phyloP scores from a whole-genome alignment of 2,888 invertebrate genomes.

The Lasiommata megera region DNA sequence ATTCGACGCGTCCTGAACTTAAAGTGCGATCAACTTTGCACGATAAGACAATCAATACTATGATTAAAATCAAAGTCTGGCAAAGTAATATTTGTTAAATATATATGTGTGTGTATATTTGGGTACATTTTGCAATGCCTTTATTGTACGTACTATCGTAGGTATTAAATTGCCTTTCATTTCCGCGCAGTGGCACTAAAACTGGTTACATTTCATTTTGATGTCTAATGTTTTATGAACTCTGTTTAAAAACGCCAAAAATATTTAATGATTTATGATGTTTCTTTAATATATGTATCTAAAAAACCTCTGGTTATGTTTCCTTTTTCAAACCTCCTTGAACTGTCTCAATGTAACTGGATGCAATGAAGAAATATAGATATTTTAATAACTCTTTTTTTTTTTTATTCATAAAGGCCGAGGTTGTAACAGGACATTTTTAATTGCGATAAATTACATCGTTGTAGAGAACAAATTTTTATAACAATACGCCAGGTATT shows the following conservation, averaged over 20 bases:
- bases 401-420: background rate
- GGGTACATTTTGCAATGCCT: background rate
- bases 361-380: background rate
- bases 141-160: background rate
- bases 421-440: background rate
- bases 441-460: background rate
- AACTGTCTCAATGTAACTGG: background rate
- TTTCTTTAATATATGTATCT: background rate
- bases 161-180: slow-evolving; percentile 1
- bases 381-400: background rate
- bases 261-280: no score
- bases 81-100: slow-evolving; percentile 11
- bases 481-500: background rate
- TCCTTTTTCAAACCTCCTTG: background rate
- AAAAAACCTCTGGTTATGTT: background rate
- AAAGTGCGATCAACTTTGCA: no score
- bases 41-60: background rate
- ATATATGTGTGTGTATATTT: background rate
- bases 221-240: background rate
- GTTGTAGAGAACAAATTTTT: background rate
- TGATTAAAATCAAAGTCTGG: background rate
- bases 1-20: no score
- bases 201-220: background rate
- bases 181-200: background rate
- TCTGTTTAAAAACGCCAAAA: no score